Base-by-base conservation (phyloP, 2,113 vertebrate genomes). In the Leuciscus idus region DNA sequence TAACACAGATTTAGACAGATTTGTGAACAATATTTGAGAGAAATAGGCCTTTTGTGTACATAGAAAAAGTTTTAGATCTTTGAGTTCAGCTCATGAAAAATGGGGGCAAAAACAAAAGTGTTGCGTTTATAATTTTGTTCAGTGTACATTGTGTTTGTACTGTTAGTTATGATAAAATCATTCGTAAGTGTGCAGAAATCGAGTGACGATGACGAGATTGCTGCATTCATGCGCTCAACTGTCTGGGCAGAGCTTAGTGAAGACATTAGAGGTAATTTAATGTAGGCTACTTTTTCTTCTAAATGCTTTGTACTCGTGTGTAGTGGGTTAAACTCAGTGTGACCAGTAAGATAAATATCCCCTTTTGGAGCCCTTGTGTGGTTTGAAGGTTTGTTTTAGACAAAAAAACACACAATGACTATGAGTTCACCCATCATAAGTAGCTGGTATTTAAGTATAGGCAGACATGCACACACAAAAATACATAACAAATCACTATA, bases 381-480 rank as follows among this genome's bases (percentile, higher is more conserved):
- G 76, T 84, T 84, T 75, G 36, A 81, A 50, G 84, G 84, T 84
- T 84, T 86, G 77, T 72, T 89, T 84, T 23, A 82, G 83, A 84
- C 59, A 81, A 84, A 86, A 73, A 75, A 75, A 28, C 86, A 88
- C 61, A 73, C 74, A 81, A 87, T 84, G 86, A 75, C 72, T 80
- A n/a, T n/a, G 84, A 77, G n/a, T 81, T 89, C 84, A 83, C 81
- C 80, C 85, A 84, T 50, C 36, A 86, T 76, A 72, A 86, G 81
- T 83, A 84, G 61, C 28, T 79, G 84, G 83, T 84, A 81, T 80
- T 87, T 86, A 86, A 89, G 81, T 86, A 84, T 81, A 89, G 57
- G 75, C 85, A 81, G 85, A 89, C 64, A 68, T 86, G 48, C 77
- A 64, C 52, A 61, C 62, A 78, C 84, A 89, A 86, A 77, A 84